Percentiles rank a stretch among this genome's conserved stretches.
phyloP scores from a whole-genome alignment of 2,113 vertebrate genomes.

The Bubo scandiacus region DNA sequence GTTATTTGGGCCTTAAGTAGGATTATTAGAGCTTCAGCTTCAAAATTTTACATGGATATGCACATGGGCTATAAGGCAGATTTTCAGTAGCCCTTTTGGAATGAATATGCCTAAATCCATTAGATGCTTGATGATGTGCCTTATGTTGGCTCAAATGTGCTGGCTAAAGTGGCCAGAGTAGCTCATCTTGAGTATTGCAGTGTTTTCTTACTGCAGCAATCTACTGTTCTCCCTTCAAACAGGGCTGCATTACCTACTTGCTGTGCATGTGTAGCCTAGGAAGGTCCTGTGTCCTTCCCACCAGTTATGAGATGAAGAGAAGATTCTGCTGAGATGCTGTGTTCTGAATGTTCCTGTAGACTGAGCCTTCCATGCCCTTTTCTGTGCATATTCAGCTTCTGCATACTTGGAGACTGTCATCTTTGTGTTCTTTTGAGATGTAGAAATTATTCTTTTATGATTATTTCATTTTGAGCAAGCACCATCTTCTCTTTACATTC shows the following conservation, averaged over 20 bases:
- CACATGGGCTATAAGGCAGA: background rate
- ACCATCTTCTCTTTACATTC: background rate
- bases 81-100: background rate
- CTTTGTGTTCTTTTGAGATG: rapidly evolving
- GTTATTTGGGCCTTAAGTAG: background rate
- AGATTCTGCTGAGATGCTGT: background rate
- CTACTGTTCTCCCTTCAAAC: background rate
- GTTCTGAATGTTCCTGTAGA: background rate
- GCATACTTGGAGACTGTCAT: background rate
- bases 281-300: background rate
- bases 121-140: background rate
- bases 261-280: background rate
- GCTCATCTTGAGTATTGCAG: background rate
- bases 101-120: background rate
- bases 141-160: background rate
- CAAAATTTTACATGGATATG: background rate
- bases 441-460: background rate
- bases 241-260: background rate
- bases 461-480: background rate
- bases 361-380: background rate
- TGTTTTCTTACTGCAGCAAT: background rate
- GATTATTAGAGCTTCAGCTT: background rate
- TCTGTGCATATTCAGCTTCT: background rate
- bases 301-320: background rate
- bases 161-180: background rate